Conservation (phyloP, 2,113 vertebrate species). For the Petaurus breviceps region DNA sequence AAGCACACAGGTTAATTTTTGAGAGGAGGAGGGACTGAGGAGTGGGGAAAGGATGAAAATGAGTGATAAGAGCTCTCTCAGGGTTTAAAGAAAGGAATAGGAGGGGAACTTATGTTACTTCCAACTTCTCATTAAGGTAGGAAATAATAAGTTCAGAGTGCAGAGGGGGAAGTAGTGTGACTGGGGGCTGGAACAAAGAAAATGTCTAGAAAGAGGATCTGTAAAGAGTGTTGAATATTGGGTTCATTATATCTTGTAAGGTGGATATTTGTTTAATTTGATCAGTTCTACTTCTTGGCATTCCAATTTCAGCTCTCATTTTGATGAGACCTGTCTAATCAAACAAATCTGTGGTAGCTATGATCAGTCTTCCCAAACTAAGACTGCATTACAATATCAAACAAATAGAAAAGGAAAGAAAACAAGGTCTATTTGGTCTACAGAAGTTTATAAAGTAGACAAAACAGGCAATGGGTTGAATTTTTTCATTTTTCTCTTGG, state of each 20-base stretch:
- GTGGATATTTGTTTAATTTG: background rate
- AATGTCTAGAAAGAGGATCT: background rate
- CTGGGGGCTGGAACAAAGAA: background rate
- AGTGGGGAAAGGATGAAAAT: background rate
- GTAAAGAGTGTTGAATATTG: background rate
- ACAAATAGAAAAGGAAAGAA: background rate
- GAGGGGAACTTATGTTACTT: background rate
- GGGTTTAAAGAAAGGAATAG: background rate
- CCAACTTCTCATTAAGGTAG: too few relatives aligned
- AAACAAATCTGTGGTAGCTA: background rate
- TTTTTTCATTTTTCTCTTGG: background rate
- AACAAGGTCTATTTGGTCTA: background rate
- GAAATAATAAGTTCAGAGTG: too few relatives aligned
- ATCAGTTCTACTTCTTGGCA: background rate
- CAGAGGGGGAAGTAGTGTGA: too few relatives aligned
- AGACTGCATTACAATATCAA: background rate
- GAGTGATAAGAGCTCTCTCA: background rate
- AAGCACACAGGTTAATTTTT: background rate
- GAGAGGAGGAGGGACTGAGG: background rate
- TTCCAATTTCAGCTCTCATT: background rate
- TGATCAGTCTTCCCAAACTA: background rate
- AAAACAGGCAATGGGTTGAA: background rate
- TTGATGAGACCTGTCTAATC: background rate
- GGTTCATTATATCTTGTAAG: background rate
- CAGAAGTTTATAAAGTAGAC: background rate